Conservation (phyloP, 1,140 invertebrate genomes). For the Bactericera cockerelli region DNA sequence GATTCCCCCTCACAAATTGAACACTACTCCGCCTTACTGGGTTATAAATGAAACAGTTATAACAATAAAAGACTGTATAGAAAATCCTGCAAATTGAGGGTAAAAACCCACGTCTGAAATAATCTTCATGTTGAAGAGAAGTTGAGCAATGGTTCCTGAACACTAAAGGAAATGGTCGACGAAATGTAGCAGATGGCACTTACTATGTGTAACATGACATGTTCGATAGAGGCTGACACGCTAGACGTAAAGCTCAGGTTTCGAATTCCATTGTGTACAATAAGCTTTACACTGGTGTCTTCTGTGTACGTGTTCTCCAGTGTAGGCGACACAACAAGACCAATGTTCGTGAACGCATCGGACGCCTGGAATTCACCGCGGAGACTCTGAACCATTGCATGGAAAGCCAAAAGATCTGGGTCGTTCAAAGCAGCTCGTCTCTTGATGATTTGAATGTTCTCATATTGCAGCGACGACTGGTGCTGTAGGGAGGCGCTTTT, state of each 20-base stretch:
- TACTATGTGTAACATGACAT: not conserved
- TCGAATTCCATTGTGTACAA: constrained; percentile 42
- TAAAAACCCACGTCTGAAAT: too few species aligned
- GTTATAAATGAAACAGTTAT: too few species aligned
- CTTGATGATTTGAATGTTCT: constrained; percentile 48
- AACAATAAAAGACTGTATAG: too few species aligned
- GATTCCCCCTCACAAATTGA: too few species aligned
- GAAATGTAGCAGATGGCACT: too few species aligned
- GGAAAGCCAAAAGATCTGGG: constrained; percentile 59
- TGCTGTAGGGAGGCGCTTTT: not conserved
- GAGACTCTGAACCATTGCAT: constrained; percentile 57
- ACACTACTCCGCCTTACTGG: too few species aligned
- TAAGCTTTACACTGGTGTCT: constrained; percentile 69
- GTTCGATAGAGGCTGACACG: not conserved
- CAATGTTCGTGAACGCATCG: constrained; percentile 44
- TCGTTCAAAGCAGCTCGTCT: constrained; percentile 44
- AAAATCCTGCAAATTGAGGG: too few species aligned
- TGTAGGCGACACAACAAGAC: constrained; percentile 63
- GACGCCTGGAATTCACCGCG: constrained; percentile 37
- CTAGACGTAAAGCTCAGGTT: not conserved
- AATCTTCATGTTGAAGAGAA: too few species aligned
- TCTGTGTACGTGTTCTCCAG: constrained; percentile 58
- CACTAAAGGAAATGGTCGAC: too few species aligned
- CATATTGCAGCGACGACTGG: too few species aligned
- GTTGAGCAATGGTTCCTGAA: too few species aligned